Evolutionary conservation across 1,140 invertebrate genomes (phyloP), one percentile per base, ranked within the genome.

Genomic region (Drosophila simulans): DNA sequence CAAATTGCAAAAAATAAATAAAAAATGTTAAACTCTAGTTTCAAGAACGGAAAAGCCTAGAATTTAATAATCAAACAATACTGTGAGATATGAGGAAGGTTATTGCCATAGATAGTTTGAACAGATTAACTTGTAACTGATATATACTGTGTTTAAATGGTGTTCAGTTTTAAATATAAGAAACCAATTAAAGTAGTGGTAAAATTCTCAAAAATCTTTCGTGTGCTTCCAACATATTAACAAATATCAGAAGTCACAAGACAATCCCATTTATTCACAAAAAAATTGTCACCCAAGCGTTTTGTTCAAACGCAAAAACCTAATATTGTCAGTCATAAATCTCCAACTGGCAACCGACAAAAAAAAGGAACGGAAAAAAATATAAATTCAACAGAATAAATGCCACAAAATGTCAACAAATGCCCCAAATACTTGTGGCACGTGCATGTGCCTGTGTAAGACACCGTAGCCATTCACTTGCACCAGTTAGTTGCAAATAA

Each of bases 391-490:
- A 11, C 22, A 54, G 25, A 60, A 64, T 64, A 63, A 84, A 65
- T 78, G 80, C 71, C 76, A 48, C 53, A 84, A 69, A 85, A 81
- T 86, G 82, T 78, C 82, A 86, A 65, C 74, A 69, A 75, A 75
- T 86, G 82, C 65, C 82, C 82, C 74, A 81, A 81, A 86, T 86
- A 81, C 74, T 78, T 82, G 59, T 43, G 25, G 48, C 72, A 77
- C 62, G 37, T 74, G 51, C 59, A 13, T 80, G 48, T 69, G 34
- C 49, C 22, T 43, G 42, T 73, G 22, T 54, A 31, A 42, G 46
- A 39, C 15, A 39, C 27, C 63, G 20, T 43, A 57, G 57, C 68
- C 57, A 63, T 59, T 78, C 59, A 48, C 49, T 77, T 58, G 63
- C 55, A 58, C 53, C 62, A 56, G 53, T 5, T 37, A 51, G 53